Base-by-base conservation (phyloP, 1,140 invertebrate genomes). In the Hestina assimilis region DNA sequence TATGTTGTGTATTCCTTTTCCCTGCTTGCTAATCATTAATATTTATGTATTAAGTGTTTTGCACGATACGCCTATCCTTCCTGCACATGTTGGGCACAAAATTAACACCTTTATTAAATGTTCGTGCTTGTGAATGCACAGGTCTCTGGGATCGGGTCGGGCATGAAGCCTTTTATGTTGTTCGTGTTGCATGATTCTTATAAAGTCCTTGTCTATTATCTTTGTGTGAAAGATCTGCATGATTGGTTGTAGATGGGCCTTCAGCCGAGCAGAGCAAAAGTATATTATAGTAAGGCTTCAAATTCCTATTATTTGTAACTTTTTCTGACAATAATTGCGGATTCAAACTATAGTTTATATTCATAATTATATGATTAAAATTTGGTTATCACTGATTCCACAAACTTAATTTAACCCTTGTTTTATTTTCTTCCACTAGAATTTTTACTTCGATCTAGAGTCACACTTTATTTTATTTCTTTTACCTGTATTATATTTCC, bases 121-220 rank as follows among this genome's bases (percentile, higher is more conserved):
- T 73, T 72, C 60, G 84, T 84, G 83, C 83, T 80, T 83, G 78
- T 78, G 72, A 79, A 79, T 77, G 77, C 80, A 84, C 81, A 81
- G 70, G 62, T 83, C 68, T 75, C 72, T 65, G 57, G 50, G 68
- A 66, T 75, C 57, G 79, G 71, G 68, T 73, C 72, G 67, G 76
- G 81, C 80, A 85, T 85, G 79, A 67, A 38, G 82, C 83, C 81
- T 83, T 86, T 61, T 63, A 64, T 86, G 84, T 87, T 84, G 84
- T 87, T 78, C 75, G 81, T 87, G 79, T 80, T 87, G 84, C 83
- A 87, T 87, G 84, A 77, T 56, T 75, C 59, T 82, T 75, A 69
- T 68, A 75, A 80, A 60, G 67, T 51, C 65, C 69, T 68, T 65
- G 72, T 63, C 61, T 75, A n/a, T n/a, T 79, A 67, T 70, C 75